Percentiles rank a stretch among this genome's conserved stretches.
Evolutionary conservation across 2,797 vertebrate genomes (phyloP).

Genomic region (Xerus rutilus): DNA sequence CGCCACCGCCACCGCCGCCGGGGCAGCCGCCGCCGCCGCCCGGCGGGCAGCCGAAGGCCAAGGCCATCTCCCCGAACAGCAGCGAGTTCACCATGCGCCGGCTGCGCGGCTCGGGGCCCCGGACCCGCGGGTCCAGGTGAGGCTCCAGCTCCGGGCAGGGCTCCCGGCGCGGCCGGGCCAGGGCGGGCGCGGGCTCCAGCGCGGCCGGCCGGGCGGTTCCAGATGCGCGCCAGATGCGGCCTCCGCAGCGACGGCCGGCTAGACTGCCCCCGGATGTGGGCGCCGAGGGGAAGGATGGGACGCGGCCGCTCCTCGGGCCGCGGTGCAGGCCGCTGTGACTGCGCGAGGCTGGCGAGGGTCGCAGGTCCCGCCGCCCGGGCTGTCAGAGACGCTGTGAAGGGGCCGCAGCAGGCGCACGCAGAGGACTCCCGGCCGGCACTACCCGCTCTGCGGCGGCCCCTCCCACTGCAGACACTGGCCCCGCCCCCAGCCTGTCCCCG

Average conservation of each 20-base stretch:
- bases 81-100: constrained; percentile 91
- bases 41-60: constrained; percentile 85
- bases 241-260: constrained; percentile 57
- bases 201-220: constrained; percentile 61
- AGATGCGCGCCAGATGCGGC: constrained; percentile 76
- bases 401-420: constrained; percentile 65
- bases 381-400: constrained; percentile 75
- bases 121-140: constrained; percentile 78
- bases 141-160: constrained; percentile 80
- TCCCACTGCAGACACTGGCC: constrained; percentile 69
- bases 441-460: constrained; percentile 75
- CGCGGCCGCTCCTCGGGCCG: neutral
- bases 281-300: neutral
- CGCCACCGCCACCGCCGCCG: constrained; percentile 72
- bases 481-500: neutral
- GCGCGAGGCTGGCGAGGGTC: neutral
- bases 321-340: constrained; percentile 46
- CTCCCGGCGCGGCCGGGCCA: constrained; percentile 84
- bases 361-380: neutral
- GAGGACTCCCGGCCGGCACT: constrained; percentile 69
- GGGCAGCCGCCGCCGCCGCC: constrained; percentile 79
- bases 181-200: constrained; percentile 77
- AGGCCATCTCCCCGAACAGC: constrained; percentile 91
- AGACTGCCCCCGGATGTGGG: constrained; percentile 40
- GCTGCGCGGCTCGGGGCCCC: constrained; percentile 81